These are phyloP conservation scores for Nilaparvata lugens DNA, from an alignment of 1,140 invertebrate species.

Conservation along the genomic window DNA sequence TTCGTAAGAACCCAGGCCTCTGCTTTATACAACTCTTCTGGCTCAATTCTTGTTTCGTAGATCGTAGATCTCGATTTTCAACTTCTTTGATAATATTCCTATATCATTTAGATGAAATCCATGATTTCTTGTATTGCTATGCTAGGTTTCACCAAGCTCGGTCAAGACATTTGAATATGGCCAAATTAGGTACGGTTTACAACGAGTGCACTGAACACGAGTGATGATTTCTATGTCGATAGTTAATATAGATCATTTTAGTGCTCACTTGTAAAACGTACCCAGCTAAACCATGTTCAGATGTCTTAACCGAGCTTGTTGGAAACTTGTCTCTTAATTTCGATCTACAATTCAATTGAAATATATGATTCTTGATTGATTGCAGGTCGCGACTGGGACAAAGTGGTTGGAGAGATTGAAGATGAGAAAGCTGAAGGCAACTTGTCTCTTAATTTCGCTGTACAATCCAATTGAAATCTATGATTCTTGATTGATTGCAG, in stretches of 20 bases:
- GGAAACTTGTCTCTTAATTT: neutral
- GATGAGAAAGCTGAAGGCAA: constrained; percentile 66
- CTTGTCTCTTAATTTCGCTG: neutral
- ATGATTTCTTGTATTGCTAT: no score
- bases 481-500: neutral
- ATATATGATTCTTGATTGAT: neutral
- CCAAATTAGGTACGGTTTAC: no score
- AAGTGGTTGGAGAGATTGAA: constrained; percentile 72
- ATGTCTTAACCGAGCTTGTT: no score
- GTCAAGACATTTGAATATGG: neutral
- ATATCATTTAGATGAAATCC: no score
- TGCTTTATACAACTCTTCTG: no score
- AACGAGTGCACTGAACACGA: no score
- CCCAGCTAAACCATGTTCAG: no score
- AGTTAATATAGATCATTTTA: neutral
- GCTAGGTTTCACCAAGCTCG: constrained; percentile 36
- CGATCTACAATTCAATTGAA: neutral
- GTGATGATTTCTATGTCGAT: neutral
- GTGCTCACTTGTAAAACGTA: no score
- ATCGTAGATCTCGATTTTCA: no score
- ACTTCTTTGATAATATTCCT: no score
- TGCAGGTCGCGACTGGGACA: constrained; percentile 63
- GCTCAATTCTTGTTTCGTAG: no score
- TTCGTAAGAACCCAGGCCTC: no score
- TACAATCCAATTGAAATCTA: neutral